A percentile compares a stretch with the other conserved stretches of the same genome.
Evolutionary conservation across 92 coral and sea anemone genomes (phyloP).

Genomic region (Scolanthus callimorphus): DNA sequence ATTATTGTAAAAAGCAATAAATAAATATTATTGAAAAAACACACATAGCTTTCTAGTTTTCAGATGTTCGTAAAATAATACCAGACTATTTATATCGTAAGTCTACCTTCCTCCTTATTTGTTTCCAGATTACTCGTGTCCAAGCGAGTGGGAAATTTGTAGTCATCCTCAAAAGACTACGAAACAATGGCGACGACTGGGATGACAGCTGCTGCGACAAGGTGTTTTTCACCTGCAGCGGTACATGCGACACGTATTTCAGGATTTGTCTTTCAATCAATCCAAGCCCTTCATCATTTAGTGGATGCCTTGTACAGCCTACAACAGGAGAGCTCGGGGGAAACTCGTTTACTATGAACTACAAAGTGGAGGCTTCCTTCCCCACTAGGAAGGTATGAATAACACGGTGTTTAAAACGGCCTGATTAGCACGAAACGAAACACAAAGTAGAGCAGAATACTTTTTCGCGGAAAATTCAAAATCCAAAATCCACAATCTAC

Average conservation of each 20-base stretch:
- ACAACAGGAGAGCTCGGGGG: conserved; percentile 6
- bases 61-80: no score
- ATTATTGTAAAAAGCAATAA: no score
- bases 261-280: conserved; percentile 36
- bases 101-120: no score
- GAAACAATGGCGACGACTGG: conserved; percentile 19
- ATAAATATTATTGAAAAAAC: no score
- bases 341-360: conserved; percentile 7
- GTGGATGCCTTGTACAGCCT: not conserved
- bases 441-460: no score
- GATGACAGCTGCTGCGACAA: conserved; percentile 23
- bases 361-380: conserved; percentile 10
- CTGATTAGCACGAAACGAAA: not conserved
- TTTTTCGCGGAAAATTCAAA: no score
- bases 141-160: conserved; percentile 18
- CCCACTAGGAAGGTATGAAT: no score
- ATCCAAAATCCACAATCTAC: no score
- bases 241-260: conserved; percentile 53
- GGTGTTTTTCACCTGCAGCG: conserved; percentile 13
- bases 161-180: conserved; percentile 18
- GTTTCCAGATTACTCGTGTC: no score
- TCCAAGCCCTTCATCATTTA: conserved; percentile 6
- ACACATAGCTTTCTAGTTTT: no score
- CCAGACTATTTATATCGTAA: no score
- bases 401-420: not conserved